Evolutionary conservation across 2,113 vertebrate genomes (phyloP).

Genomic region (Morone saxatilis): DNA sequence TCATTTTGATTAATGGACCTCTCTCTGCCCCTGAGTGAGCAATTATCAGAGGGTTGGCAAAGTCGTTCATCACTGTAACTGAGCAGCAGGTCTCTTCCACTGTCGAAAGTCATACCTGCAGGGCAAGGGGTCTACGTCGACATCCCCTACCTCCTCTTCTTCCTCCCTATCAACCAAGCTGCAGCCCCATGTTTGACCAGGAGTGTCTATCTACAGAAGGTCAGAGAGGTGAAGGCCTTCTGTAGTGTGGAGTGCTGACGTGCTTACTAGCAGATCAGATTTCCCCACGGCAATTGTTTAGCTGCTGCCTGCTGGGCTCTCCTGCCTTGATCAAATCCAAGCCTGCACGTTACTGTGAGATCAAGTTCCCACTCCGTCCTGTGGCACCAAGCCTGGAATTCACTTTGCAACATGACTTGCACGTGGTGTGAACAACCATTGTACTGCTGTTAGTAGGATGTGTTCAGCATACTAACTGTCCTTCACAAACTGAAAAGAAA

Average conservation of each 20-base stretch:
- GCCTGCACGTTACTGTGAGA: conserved; percentile 42
- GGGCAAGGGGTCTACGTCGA: conserved; percentile 49
- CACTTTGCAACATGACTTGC: conserved; percentile 42
- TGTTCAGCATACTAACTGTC: conserved; percentile 32
- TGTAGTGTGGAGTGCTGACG: conserved; percentile 22
- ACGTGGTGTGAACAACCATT: conserved; percentile 28
- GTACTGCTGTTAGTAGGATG: conserved; percentile 33
- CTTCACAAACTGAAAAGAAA: neutral
- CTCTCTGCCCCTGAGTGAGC: conserved; percentile 87
- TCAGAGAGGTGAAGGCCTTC: conserved; percentile 31
- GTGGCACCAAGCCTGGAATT: conserved; percentile 40
- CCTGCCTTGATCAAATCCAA: conserved; percentile 57
- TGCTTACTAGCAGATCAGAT: conserved; percentile 60
- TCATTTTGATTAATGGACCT: conserved; percentile 89
- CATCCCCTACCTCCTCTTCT: conserved; percentile 27
- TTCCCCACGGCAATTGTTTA: conserved; percentile 53
- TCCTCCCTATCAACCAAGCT: conserved; percentile 29
- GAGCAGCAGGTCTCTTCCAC: conserved; percentile 72
- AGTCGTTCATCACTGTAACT: conserved; percentile 87
- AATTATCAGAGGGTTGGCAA: conserved; percentile 86
- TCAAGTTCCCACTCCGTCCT: conserved; percentile 57
- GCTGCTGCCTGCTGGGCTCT: conserved; percentile 18
- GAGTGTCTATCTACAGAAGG: conserved; percentile 45
- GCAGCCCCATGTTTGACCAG: conserved; percentile 47
- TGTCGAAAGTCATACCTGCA: conserved; percentile 75